Evolutionary conservation across 1,140 invertebrate genomes (phyloP), one percentile per base, ranked within the genome.

Genomic region (Dreissena polymorpha): DNA sequence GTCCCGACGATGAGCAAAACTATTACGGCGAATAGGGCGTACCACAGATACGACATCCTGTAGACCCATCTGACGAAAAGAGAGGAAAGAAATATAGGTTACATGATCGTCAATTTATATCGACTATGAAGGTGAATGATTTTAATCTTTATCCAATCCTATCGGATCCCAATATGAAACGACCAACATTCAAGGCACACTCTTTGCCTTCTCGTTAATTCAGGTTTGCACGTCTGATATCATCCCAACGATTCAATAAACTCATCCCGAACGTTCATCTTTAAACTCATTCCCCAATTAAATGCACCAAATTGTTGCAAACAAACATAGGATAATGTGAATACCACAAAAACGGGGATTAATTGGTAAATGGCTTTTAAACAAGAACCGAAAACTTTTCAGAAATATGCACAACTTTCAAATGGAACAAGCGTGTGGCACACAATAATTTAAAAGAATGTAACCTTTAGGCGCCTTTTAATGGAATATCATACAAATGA

Each of bases 31-130:
- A 87, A 87, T 53, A 88, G 50, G 23, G 84, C 87, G 55, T 88
- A 88, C 78, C 84, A 87, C 27, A 87, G 72, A 55, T 88, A 88
- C 0, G 87, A 88, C 18, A 88, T 10, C 53, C 85, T 82, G 69
- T 88, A 88, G 16, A 88, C 87, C 87, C 87, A 88, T 57, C 87
- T 88, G 75, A n/a, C 85, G 85, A 18, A 69, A 10, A 83, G 63
- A 68, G 21, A 12, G 27, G 16, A 64, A 10, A n/a, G n/a, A 2
- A 27, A 27, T 1, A 53, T 53, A 12, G 8, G 14, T 53, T 8
- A n/a, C n/a, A 70, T 1, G 16, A 70, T 29, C n/a, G n/a, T n/a
- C 16, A 12, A 21, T 10, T 8, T n/a, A 39, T 13, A 51, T 60
- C 12, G 29, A 60, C 53, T 60, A 50, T 39, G n/a, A 10, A 13